A percentile compares a stretch with the other conserved stretches of the same genome.
phyloP scores from a whole-genome alignment of 1,140 invertebrate species.

The Parasteatoda tepidariorum region DNA sequence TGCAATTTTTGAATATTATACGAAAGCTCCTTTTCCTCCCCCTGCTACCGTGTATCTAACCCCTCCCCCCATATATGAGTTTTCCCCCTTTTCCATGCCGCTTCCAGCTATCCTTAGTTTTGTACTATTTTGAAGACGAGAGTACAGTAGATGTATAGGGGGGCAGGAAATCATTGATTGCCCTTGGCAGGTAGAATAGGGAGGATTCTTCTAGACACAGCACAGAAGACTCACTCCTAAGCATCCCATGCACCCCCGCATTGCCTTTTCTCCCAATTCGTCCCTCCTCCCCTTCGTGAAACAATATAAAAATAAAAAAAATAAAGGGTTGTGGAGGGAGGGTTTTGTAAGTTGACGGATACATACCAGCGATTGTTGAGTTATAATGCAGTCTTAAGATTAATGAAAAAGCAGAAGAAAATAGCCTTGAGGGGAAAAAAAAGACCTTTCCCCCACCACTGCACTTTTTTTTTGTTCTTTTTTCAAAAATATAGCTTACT shows the following conservation, averaged over 20 bases:
- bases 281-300: background rate
- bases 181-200: slow-evolving; percentile 36
- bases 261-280: background rate
- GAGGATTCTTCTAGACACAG: slow-evolving; percentile 17
- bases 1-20: slow-evolving; percentile 53
- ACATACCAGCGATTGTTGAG: slow-evolving; percentile 56
- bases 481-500: slow-evolving; percentile 26
- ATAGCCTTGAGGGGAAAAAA: too few relatives aligned
- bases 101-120: background rate
- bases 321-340: background rate
- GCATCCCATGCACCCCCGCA: background rate
- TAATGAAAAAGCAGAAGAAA: slow-evolving; percentile 59
- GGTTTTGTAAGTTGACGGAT: slow-evolving; percentile 34
- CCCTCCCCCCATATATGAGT: background rate
- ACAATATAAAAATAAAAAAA: slow-evolving; percentile 30
- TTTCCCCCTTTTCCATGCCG: background rate
- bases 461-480: too few relatives aligned
- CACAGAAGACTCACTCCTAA: slow-evolving; percentile 1
- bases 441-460: too few relatives aligned
- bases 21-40: background rate
- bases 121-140: background rate
- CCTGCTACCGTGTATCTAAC: slow-evolving; percentile 7
- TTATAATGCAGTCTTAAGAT: slow-evolving; percentile 58
- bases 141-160: slow-evolving; percentile 21
- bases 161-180: slow-evolving; percentile 46